A percentile compares a stretch with the other conserved stretches of the same genome.
Conservation (phyloP, 2,888 invertebrate genomes). For the Brachylomia viminalis region DNA sequence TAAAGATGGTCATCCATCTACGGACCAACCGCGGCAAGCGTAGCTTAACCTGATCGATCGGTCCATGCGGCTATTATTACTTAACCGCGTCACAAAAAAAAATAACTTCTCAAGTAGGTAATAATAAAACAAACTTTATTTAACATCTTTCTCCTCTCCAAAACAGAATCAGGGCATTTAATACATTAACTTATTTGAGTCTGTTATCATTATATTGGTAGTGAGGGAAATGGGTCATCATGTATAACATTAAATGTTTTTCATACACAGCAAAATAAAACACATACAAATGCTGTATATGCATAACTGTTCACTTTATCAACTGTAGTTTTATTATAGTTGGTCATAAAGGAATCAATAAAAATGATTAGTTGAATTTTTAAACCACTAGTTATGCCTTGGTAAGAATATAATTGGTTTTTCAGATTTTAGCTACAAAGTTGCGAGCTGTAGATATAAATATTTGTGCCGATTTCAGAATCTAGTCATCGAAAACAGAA, state of each 20-base stretch:
- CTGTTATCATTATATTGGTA: constrained; percentile 15
- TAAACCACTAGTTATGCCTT: background rate
- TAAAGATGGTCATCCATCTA: too few relatives aligned
- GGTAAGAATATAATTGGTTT: background rate
- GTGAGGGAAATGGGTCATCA: constrained; percentile 25
- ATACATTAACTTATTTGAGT: constrained; percentile 11
- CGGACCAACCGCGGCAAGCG: too few relatives aligned
- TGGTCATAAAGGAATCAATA: constrained; percentile 7
- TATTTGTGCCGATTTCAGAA: background rate
- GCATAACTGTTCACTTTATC: background rate
- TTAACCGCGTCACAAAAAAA: too few relatives aligned
- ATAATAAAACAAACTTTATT: background rate
- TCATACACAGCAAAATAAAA: background rate
- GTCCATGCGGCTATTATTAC: too few relatives aligned
- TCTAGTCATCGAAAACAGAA: background rate
- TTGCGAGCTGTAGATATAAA: background rate
- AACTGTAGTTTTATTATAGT: constrained; percentile 7
- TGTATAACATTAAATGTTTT: background rate
- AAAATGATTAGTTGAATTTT: background rate
- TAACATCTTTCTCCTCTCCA: background rate
- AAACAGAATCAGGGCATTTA: background rate
- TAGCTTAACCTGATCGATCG: too few relatives aligned
- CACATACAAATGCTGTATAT: background rate
- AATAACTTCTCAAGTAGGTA: too few relatives aligned
- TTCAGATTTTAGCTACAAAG: background rate